Evolutionary conservation across 2,888 invertebrate genomes (phyloP), one percentile per base, ranked within the genome.

Genomic region (Mamestra brassicae): DNA sequence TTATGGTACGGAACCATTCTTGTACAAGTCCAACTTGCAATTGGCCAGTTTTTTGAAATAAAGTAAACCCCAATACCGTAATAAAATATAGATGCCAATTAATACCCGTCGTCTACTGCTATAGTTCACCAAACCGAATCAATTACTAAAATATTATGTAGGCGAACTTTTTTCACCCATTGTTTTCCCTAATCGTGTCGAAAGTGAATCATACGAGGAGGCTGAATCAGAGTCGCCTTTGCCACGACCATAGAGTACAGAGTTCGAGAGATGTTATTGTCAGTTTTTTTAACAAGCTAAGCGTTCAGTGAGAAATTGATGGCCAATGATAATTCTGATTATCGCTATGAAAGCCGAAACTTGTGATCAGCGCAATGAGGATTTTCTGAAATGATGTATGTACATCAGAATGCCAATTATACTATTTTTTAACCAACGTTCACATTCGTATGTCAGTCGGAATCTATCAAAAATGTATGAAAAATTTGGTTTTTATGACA

Each of bases 191-290:
- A 85, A 66, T 61, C 54, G 60, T 75, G 83, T 74, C 62, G 57
- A 77, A 77, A 85, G 69, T 79, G 75, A 81, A 82, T 87, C 76
- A 71, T 78, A 68, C 10, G 8, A 52, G 58, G 60, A 66, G 62
- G 61, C 60, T 76, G 68, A 62, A 58, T 76, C n/a, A n/a, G 38
- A 17, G 11, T 55, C 47, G 47, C 60, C 65, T 68, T 65, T 71
- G 71, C 55, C 34, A 38, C 45, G 13, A 26, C 45, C 45, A 62
- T 6, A 62, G 62, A 62, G 26, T 5, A 62, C 26, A 17, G 52
- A 52, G 17, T 61, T 4, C n/a, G 61, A 62, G 11, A 62, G 10
- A 13, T 11, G 6, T 11, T n/a, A 42, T 10, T 61, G 38, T 17
- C 17, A 60, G 11, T n/a, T 8, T n/a, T 54, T n/a, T n/a, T n/a